Percentiles rank a stretch among this genome's conserved stretches.
Conservation (phyloP, 1,140 invertebrate species). For the Triops cancriformis region DNA sequence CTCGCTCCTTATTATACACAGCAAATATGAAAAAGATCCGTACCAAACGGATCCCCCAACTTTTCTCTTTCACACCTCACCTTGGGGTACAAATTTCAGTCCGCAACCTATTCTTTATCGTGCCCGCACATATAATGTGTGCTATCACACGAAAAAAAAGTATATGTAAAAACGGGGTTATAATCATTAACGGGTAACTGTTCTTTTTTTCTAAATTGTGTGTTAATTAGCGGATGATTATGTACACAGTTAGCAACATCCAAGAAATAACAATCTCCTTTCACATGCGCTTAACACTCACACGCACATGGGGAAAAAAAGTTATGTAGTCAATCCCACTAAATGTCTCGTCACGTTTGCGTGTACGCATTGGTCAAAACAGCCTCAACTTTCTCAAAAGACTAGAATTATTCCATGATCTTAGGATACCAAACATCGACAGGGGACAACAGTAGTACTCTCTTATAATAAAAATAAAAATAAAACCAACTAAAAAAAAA, state of each 20-base stretch:
- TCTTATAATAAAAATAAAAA: neutral
- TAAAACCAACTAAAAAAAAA: too few relatives aligned
- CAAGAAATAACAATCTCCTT: neutral
- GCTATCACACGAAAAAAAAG: too few relatives aligned
- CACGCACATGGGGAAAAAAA: neutral
- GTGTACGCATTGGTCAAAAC: neutral
- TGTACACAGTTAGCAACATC: neutral
- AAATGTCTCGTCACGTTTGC: neutral
- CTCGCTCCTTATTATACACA: neutral
- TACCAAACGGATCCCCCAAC: too few relatives aligned
- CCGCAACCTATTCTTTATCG: too few relatives aligned
- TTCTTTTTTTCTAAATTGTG: neutral
- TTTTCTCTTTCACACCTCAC: too few relatives aligned
- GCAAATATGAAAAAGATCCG: too few relatives aligned
- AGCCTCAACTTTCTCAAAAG: neutral
- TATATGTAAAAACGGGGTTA: neutral
- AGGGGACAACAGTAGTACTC: neutral
- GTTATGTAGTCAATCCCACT: neutral
- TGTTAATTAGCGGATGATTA: conserved; percentile 11
- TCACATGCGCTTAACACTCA: neutral
- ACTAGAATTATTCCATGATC: neutral
- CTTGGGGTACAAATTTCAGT: too few relatives aligned
- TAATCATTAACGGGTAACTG: neutral
- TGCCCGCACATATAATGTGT: too few relatives aligned
- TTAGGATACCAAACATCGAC: neutral